A percentile compares a stretch with the other conserved stretches of the same genome.
Conservation (phyloP, 2,888 invertebrate genomes). For the Myopa tessellatipennis region DNA sequence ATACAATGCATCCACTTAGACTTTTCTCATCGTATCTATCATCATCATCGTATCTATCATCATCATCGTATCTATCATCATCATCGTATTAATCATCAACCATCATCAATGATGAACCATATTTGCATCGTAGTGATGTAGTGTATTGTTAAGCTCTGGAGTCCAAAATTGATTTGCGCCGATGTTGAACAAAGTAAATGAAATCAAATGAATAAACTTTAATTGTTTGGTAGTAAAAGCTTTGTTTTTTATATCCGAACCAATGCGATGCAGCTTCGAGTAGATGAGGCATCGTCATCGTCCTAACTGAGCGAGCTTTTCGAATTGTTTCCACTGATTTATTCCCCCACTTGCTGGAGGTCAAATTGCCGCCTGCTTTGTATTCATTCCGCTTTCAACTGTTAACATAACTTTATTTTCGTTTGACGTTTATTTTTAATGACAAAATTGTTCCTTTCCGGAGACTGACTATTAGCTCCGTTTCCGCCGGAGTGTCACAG, state of each 20-base stretch:
- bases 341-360: not conserved
- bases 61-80: too few relatives aligned
- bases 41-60: too few relatives aligned
- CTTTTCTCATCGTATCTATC: too few relatives aligned
- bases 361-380: not conserved
- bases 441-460: conserved; percentile 61
- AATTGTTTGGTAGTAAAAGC: not conserved
- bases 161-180: too few relatives aligned
- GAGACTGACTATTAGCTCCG: conserved; percentile 62
- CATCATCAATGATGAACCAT: too few relatives aligned
- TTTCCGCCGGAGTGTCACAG: conserved; percentile 48
- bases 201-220: not conserved
- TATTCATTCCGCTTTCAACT: not conserved
- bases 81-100: too few relatives aligned
- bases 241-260: not conserved
- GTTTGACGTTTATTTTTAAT: conserved; percentile 62
- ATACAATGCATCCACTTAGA: too few relatives aligned
- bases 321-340: not conserved
- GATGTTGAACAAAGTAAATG: too few relatives aligned
- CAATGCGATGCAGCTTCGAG: not conserved
- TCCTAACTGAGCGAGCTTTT: too few relatives aligned
- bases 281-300: too few relatives aligned
- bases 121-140: too few relatives aligned
- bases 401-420: conserved; percentile 43
- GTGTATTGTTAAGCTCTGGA: too few relatives aligned